Conservation (phyloP, 2,113 vertebrate species). For the Erythrocercus mccallii region DNA sequence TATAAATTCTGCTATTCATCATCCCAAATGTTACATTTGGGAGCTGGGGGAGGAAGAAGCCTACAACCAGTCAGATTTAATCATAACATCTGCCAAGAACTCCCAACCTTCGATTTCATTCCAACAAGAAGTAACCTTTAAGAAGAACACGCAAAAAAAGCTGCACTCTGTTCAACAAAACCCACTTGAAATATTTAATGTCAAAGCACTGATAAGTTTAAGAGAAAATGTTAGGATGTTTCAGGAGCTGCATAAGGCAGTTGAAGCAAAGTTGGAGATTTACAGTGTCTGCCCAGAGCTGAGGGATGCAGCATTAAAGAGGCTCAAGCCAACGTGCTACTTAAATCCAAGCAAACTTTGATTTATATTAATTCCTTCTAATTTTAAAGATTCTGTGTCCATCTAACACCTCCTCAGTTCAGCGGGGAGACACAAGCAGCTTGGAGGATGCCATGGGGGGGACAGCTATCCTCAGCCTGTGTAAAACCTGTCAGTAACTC, state of each 20-base stretch:
- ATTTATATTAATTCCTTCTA: not conserved
- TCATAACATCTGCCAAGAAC: slow-evolving; percentile 55
- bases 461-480: not conserved
- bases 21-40: slow-evolving; percentile 48
- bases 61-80: slow-evolving; percentile 59
- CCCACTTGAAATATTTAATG: slow-evolving; percentile 52
- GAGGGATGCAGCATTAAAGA: not conserved
- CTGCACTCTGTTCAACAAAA: slow-evolving; percentile 32
- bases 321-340: not conserved
- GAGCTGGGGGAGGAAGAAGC: slow-evolving; percentile 33
- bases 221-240: not conserved
- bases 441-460: not conserved
- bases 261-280: not conserved
- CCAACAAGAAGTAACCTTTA: slow-evolving; percentile 47
- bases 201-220: slow-evolving; percentile 45
- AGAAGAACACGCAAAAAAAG: slow-evolving; percentile 34
- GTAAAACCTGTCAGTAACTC: not conserved
- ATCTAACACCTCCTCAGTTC: not conserved
- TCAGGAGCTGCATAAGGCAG: not conserved
- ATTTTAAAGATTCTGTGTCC: not conserved
- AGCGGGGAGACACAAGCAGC: not conserved
- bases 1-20: slow-evolving; percentile 14
- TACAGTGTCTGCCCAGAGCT: not conserved
- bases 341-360: not conserved
- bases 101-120: slow-evolving; percentile 45